phyloP scores from a whole-genome alignment of 2,797 vertebrate species.

The Diplodus puntazzo region DNA sequence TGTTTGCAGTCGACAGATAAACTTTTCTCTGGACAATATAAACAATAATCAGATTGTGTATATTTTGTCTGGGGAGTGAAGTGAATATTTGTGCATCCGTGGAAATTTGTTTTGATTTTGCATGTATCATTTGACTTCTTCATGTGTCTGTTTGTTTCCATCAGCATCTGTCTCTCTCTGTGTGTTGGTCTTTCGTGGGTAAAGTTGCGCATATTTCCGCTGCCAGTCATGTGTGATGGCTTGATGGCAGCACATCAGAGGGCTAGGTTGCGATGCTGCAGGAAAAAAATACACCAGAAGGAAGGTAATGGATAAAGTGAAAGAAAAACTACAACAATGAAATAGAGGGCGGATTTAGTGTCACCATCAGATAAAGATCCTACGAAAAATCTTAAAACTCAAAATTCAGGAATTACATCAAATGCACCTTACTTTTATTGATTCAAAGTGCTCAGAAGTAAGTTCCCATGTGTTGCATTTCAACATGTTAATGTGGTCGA shows the following conservation, averaged over 20 bases:
- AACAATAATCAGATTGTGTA: conserved; percentile 34
- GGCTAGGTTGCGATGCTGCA: too few relatives aligned
- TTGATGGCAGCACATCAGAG: conserved; percentile 31
- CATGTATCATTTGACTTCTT: conserved; percentile 21
- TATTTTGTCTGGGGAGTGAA: conserved; percentile 27
- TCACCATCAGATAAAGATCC: background rate
- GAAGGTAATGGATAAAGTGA: background rate
- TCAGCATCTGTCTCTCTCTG: conserved; percentile 6
- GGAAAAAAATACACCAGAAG: too few relatives aligned
- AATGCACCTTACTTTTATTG: too few relatives aligned
- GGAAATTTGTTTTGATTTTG: conserved; percentile 39
- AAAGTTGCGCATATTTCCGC: conserved; percentile 39
- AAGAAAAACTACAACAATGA: background rate
- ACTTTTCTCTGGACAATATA: conserved; percentile 35
- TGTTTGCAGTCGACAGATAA: conserved; percentile 35
- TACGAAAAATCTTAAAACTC: background rate
- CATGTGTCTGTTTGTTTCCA: conserved; percentile 6
- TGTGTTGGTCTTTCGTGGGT: conserved; percentile 6
- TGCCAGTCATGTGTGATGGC: conserved; percentile 24
- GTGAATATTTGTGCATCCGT: conserved; percentile 26
- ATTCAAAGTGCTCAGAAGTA: too few relatives aligned
- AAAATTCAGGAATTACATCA: too few relatives aligned
- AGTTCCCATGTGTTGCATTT: background rate
- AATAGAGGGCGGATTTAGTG: background rate
- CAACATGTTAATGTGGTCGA: background rate